Evolutionary conservation across 2,888 invertebrate species (phyloP), one percentile per base, ranked within the genome.

Genomic region (Agrilus cyanescens): DNA sequence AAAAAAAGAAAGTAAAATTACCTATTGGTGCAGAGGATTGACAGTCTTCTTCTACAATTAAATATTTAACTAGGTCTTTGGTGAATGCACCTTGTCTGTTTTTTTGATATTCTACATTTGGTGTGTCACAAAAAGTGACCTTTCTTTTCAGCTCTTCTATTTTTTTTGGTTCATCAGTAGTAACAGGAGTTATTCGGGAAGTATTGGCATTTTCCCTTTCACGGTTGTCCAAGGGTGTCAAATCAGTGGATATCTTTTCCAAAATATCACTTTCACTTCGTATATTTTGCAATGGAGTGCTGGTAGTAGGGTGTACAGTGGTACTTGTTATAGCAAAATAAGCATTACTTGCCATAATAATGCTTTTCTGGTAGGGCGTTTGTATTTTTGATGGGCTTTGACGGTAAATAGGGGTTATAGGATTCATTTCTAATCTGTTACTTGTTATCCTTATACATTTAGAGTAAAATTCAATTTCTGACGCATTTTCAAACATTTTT

Each of bases 61-160:
- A 25, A 25, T 40, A 6, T 34, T 14, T 35, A 12, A 14, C 10
- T 10, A 5, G 13, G 15, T 25, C 15, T 33, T 14, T 14, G 4
- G n/a, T 32, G 7, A 40, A 20, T 32, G 32, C 4, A 2, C 14
- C 12, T 18, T 20, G 25, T 10, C 25, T 46, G 34, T 33, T 41
- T 12, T 13, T 32, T 13, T 33, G 33, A 34, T 38, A 12, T 12
- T 45, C 48, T 12, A 46, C 40, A 5, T 47, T 34, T 10, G 53
- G 55, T 2, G 57, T 57, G 40, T 59, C 57, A 14, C 47, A 51
- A 51, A 61, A 61, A n/a, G 62, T 61, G 8, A 62, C 62, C 46
- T 51, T 53, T 38, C 58, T 55, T 34, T 60, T 52, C 47, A 36
- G 41, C 35, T 38, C 47, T 41, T 32, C 36, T 34, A 12, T 35